Base-by-base conservation (phyloP, 2,888 invertebrate genomes). In the Eucera pruinosa region DNA sequence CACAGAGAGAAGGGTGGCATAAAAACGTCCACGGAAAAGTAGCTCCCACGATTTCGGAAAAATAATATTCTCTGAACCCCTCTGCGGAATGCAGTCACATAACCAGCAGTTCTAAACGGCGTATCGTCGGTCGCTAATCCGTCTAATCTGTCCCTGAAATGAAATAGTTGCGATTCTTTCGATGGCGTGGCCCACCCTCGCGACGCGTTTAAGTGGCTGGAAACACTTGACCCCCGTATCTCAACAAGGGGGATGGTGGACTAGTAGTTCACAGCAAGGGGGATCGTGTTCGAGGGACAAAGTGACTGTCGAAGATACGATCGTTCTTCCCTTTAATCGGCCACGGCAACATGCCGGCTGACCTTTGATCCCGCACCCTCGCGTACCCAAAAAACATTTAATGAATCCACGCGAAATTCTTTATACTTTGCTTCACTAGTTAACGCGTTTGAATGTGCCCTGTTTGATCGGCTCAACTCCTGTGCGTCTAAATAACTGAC, bases 161-260 rank as follows among this genome's bases (percentile, higher is more conserved):
- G 91, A 92, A 92, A 92, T 92, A 92, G 89, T 92, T 92, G 91
- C 89, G 83, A 92, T 92, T 92, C 92, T 90, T 89, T 83, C 78
- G 77, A 54, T 39, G 61, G 47, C 62, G 52, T 45, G 23, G 43
- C 57, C 55, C 33, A 43, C 30, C 76, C 72, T 69, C 68, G 25
- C 77, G 77, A 67, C 72, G 80, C 86, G 79, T 86, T 88, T 82
- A 84, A 86, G 85, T 83, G 82, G 79, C 79, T 82, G 85, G 80
- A 83, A 82, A 73, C 87, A 88, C 89, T 90, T 90, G 89, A 90
- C 89, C 88, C 84, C 68, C 25, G 48, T n/a, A 58, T 0, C 58
- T 9, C 47, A 23, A 57, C 20, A 47, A 20, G 64, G 66, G 58
- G 70, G 57, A 58, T 30, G 64, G 36, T 41, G 64, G 25, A 58